phyloP scores from a whole-genome alignment of 2,113 vertebrate genomes.

The Gavia stellata region DNA sequence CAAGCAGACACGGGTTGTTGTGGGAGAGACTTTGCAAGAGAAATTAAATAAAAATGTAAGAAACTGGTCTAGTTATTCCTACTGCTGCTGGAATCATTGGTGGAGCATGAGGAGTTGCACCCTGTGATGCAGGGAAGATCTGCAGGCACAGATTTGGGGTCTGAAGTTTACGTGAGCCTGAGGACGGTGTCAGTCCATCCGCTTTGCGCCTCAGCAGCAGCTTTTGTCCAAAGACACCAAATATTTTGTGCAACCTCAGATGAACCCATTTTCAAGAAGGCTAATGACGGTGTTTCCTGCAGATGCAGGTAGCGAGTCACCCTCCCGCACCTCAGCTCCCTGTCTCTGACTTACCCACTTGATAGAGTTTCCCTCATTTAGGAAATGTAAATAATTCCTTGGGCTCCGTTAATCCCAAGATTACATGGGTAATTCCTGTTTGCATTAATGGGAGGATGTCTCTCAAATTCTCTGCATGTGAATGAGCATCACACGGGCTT shows the following conservation, averaged over 20 bases:
- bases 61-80: not conserved
- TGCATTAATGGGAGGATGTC: slow-evolving; percentile 33
- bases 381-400: slow-evolving; percentile 52
- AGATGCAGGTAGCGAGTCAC: rapidly evolving
- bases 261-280: not conserved
- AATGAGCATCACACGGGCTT: not conserved
- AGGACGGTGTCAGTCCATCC: rapidly evolving
- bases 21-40: not conserved
- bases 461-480: slow-evolving; percentile 34
- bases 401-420: slow-evolving; percentile 32
- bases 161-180: not conserved
- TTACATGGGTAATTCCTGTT: slow-evolving; percentile 49
- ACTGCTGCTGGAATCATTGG: not conserved
- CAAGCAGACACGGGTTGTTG: rapidly evolving
- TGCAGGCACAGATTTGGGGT: not conserved
- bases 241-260: not conserved
- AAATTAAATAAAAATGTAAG: not conserved
- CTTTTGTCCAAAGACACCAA: not conserved
- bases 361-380: slow-evolving; percentile 23
- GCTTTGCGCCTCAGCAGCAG: not conserved
- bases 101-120: not conserved
- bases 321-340: not conserved
- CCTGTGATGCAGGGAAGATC: not conserved
- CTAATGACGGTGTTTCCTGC: not conserved
- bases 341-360: not conserved